These are phyloP conservation scores for Sycophaga agraensis DNA, from an alignment of 1,140 invertebrate genomes.

Conservation along the genomic window DNA sequence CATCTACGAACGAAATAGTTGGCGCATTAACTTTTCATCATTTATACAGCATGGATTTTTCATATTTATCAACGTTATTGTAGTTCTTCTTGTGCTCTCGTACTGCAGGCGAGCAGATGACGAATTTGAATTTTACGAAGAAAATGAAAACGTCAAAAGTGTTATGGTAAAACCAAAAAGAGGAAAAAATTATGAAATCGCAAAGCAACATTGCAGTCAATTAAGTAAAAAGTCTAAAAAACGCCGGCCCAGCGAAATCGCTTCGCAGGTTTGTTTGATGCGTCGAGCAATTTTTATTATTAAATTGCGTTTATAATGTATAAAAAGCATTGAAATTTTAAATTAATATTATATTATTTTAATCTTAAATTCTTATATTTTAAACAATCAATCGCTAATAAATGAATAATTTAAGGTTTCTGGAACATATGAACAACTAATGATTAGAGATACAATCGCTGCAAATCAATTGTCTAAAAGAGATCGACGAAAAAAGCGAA, in stretches of 20 bases:
- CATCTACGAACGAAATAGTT: conserved; percentile 66
- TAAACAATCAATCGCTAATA: no score
- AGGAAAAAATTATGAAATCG: conserved; percentile 18
- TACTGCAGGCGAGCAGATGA: conserved; percentile 52
- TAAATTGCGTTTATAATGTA: no score
- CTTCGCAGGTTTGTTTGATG: conserved; percentile 62
- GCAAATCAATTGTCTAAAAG: conserved; percentile 39
- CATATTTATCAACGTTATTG: conserved; percentile 57
- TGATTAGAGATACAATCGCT: conserved; percentile 50
- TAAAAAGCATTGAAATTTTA: not conserved
- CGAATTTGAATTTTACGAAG: conserved; percentile 6
- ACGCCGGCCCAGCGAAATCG: conserved; percentile 76
- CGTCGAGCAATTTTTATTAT: not conserved
- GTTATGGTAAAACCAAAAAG: not conserved
- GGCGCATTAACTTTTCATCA: conserved; percentile 63
- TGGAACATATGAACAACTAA: conserved; percentile 60
- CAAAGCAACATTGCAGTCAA: conserved; percentile 27
- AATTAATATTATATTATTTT: not conserved
- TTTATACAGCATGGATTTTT: conserved; percentile 60
- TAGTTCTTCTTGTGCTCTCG: conserved; percentile 57
- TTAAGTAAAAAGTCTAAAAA: conserved; percentile 55
- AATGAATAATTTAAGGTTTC: conserved; percentile 43
- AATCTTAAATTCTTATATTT: not conserved
- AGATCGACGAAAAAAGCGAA: conserved; percentile 50
- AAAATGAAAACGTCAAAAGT: conserved; percentile 24